Evolutionary conservation across 1,140 invertebrate genomes (phyloP), one percentile per base, ranked within the genome.

Genomic region (Dendrolimus punctatus): DNA sequence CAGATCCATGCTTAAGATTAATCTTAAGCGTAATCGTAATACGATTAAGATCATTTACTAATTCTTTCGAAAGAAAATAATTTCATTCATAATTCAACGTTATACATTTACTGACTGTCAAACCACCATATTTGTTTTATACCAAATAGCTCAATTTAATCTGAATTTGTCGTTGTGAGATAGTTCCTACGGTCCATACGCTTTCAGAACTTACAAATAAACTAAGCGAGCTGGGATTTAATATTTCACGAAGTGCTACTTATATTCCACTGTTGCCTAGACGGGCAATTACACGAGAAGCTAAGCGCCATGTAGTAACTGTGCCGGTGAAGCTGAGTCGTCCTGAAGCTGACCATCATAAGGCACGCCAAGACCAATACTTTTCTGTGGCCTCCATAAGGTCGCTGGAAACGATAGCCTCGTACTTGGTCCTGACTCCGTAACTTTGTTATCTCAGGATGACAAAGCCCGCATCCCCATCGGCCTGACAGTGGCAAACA

Each of bases 271-370:
- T 62, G 57, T 58, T 58, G 60, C 55, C 53, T 49, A 63, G 58
- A 60, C 58, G 58, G 59, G 63, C 65, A 64, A 57, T 64, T 75
- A 64, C 65, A 64, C 36, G 55, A 60, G 63, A 60, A 56, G 58
- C 51, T 67, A 55, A 52, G 64, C 61, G 56, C 57, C 61, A 61
- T 63, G 60, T 66, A 60, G 58, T 56, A 56, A 66, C 69, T 53
- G 69, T 68, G 46, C 69, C 69, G 65, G 73, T 79, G 56, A 79
- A 69, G 57, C 66, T 79, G 41, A 67, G 56, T 63, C 60, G 63
- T 47, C 62, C 67, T 64, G 58, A 71, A 53, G 58, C 64, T 56
- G 60, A 71, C 71, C 53, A 66, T 56, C 53, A 66, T 57, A 57
- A 62, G 47, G 53, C 49, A 57, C 57, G 60, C 50, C 54, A 58